Percentiles rank a stretch among this genome's conserved stretches.
phyloP scores from a whole-genome alignment of 2,797 vertebrate genomes.

The Myotis vivesi region DNA sequence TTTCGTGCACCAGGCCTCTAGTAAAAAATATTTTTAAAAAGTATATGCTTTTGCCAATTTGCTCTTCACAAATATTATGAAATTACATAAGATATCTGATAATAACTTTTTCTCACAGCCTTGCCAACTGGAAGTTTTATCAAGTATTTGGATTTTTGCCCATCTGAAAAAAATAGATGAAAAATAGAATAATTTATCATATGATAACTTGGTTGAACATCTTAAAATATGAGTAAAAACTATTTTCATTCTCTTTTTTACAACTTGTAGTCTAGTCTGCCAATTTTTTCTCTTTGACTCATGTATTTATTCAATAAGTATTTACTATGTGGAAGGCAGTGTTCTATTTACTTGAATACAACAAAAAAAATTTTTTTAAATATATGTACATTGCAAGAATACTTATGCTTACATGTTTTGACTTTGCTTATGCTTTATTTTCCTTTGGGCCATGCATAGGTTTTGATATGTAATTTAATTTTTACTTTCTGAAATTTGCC shows the following conservation, averaged over 20 bases:
- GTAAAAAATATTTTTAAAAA: neutral
- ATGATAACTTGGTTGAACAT: neutral
- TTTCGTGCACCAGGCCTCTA: too few species aligned
- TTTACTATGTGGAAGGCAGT: neutral
- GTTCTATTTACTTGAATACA: neutral
- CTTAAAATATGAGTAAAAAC: neutral
- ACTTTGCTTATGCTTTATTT: neutral
- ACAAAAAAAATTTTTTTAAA: neutral
- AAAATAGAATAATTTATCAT: slow-evolving; percentile 26
- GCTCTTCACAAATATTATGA: slow-evolving; percentile 1
- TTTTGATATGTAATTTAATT: slow-evolving; percentile 9
- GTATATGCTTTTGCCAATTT: neutral
- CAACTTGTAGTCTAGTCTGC: neutral
- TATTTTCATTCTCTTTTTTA: slow-evolving; percentile 21
- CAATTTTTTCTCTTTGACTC: neutral
- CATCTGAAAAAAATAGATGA: neutral
- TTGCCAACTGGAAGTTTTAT: neutral
- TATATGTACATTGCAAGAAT: neutral
- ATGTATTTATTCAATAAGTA: neutral
- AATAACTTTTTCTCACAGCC: slow-evolving; percentile 24
- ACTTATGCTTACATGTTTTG: neutral
- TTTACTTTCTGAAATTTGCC: neutral
- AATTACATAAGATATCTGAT: neutral
- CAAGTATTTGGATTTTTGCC: slow-evolving; percentile 20
- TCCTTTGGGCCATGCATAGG: neutral